Base-by-base conservation (phyloP, 1,140 invertebrate species). In the Drosophila sulfurigaster region DNA sequence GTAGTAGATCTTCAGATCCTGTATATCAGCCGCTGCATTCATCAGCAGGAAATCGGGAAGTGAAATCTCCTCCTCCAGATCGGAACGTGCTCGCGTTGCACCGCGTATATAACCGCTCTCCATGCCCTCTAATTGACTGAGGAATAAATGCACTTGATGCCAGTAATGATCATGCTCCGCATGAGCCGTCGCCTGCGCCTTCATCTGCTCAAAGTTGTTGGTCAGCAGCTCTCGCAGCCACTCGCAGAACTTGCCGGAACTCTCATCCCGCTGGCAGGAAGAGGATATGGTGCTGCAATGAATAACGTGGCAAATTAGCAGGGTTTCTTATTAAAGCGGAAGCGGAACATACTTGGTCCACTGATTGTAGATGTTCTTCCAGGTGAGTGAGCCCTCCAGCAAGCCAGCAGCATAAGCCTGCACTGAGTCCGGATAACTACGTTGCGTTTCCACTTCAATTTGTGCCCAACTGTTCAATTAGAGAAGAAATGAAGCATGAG, bases 341-440 rank as follows among this genome's bases (percentile, higher is more conserved):
- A 3, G 10, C 1, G n/a, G 0, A 11, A 10, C 91, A 76, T 79
- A 92, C 91, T 93, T 95, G 71, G 95, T 93, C 94, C 96, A 96
- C 90, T 97, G 96, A 81, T 95, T 95, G 87, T 96, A 95, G 59
- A 98, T 98, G 28, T 97, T 93, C 75, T 96, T 95, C 94, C 96
- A 96, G 3, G 96, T 97, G 1, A 97, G 90, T 30, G 95, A 95
- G 0, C 97, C 97, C 93, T 98, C 98, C 0, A 97, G 93, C n/a
- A 97, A 94, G 6, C 98, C 98, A n/a, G 97, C 97, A 1, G 96
- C 96, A 91, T 96, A 98, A 0, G 97, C 97, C 93, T 98, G 98
- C 5, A 96, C 94, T 73, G 94, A 94, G 91, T 97, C 96, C 3
- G 95, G 94, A 92, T 95, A 96, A 1, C 94, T 93, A 45, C 93